These are phyloP conservation scores for Aegotheles bennettii DNA, from an alignment of 2,113 vertebrate genomes.

Conservation along the genomic window DNA sequence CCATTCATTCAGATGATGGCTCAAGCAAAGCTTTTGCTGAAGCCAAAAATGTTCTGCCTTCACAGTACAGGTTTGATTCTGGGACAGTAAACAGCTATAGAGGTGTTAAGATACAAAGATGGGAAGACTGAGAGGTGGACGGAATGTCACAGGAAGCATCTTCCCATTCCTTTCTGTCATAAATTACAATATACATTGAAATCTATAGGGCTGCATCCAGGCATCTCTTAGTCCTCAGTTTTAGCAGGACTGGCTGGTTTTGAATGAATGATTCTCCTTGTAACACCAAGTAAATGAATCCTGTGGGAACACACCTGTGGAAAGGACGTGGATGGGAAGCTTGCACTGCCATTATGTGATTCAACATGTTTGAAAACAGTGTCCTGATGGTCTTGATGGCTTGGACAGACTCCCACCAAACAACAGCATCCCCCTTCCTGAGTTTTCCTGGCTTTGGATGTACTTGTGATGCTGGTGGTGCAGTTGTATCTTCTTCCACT, in stretches of 20 bases:
- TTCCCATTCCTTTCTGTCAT: not conserved
- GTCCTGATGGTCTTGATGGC: not conserved
- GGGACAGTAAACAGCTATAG: not conserved
- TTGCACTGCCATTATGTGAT: not conserved
- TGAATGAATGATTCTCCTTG: not conserved
- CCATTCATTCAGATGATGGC: not conserved
- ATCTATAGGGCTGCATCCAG: not conserved
- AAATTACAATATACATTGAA: not conserved
- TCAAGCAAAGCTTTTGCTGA: not conserved
- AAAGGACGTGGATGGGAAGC: not conserved
- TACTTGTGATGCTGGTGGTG: not conserved
- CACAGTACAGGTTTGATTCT: not conserved
- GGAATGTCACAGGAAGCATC: not conserved
- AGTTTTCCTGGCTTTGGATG: not conserved
- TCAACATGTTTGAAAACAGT: not conserved
- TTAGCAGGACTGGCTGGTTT: not conserved
- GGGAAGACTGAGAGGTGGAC: not conserved
- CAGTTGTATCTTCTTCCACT: not conserved
- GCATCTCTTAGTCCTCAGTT: not conserved
- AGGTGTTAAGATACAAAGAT: not conserved
- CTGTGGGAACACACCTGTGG: not conserved
- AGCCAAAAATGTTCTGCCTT: not conserved
- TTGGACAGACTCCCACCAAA: not conserved
- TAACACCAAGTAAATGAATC: not conserved
- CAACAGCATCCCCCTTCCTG: not conserved